Evolutionary conservation across 2,888 invertebrate genomes (phyloP), one percentile per base, ranked within the genome.

Genomic region (Apamea sordens): DNA sequence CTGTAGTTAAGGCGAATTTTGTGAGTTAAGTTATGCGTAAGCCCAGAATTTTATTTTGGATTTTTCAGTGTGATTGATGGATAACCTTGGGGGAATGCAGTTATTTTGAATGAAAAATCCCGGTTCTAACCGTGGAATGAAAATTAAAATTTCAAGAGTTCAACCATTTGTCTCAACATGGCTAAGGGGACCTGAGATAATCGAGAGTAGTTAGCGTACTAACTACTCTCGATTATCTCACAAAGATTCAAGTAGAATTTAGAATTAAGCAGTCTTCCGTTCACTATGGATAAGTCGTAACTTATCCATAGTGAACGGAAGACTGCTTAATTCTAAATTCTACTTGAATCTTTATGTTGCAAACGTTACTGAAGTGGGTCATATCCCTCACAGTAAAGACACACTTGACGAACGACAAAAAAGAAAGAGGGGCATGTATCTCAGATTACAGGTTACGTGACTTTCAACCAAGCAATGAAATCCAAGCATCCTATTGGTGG

Each of bases 1-100:
- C 13, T 18, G 70, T 77, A 61, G 32, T 53, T 74, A 67, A 56
- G 32, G 64, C 56, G 56, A 71, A 73, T 80, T 70, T 73, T 76
- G 67, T 72, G 64, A 5, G 50, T 68, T 44, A 76, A 67, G 41
- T 70, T 70, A 71, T 28, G 64, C 24, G 41, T 56, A 50, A 64
- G 15, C 5, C 36, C 21, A 68, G 63, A 53, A 63, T 68, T 69
- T 79, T 65, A 32, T 41, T 65, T 21, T 36, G 4, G 32, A 13
- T 24, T 65, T 65, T 36, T 11, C 1, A 50, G n/a, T 24, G 47
- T 47, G 63, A 53, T 47, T 5, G n/a, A 32, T 1, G 3, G 21
- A 28, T 18, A 0, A 28, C 2, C 10, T 28, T 53, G 21, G 41
- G 41, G 8, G 3, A 32, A 53, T 32, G 18, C 10, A 18, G 18